Base-by-base conservation (phyloP, 2,797 vertebrate species). In the Philypnodon macrostomus region DNA sequence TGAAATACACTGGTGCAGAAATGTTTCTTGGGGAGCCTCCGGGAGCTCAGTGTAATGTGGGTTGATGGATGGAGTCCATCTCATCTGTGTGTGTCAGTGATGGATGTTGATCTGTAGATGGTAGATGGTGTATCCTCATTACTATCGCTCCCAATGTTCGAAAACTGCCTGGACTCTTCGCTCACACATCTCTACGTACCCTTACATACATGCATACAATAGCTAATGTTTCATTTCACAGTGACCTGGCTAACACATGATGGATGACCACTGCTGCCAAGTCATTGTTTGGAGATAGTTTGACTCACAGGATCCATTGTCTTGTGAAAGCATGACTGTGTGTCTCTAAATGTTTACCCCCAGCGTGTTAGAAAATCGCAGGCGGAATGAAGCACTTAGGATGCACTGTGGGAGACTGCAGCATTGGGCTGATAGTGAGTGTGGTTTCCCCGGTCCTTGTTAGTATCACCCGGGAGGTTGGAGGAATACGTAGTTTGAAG, bases 311-410 rank as follows among this genome's bases (percentile, higher is more conserved):
- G 11, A 44, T n/a, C 15, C 15, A 18, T 30, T 44, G 41, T 44
- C 11, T 29, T 18, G 26, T 12, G 16, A 17, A 44, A 12, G 26
- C 40, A 7, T 14, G n/a, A 14, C 26, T 44, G 26, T 30, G 10
- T 44, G 10, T 30, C 21, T 24, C 12, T 26, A 14, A 38, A 38
- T 19, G n/a, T 26, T 21, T 24, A 10, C 41, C 41, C 26, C 13
- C 23, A n/a, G 26, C 4, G 41, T 7, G 26, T 29, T 8, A 29
- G 27, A 3, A 29, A 29, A 29, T 29, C 1, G 9, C 8, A 30
- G 26, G 16, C 41, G 31, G 41, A 44, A 44, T 44, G 41, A 44
- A 44, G 2, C 41, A 31, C 29, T 44, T 44, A 44, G 26, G 5
- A 6, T 15, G 6, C 26, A n/a, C 41, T 18, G 41, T 8, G 27